Evolutionary conservation across 2,888 invertebrate species (phyloP), one percentile per base, ranked within the genome.

Genomic region (Yponomeuta sedellus): DNA sequence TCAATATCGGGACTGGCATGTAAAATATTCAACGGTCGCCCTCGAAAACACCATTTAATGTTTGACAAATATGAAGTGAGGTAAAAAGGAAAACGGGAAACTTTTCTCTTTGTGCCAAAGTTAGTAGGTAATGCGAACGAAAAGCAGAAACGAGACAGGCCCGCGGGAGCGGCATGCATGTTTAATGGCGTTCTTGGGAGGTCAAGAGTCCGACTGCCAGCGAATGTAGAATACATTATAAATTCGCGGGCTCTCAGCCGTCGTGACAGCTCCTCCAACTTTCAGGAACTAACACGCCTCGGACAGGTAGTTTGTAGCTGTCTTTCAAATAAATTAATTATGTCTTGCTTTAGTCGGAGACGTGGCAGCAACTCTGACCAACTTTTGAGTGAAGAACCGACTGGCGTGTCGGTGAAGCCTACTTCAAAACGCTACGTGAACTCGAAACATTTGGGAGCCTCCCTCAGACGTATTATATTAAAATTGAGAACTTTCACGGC

Each of bases 241-340:
- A 81, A 80, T 73, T 83, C 80, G 82, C 82, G 70, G 80, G 78
- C 77, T 78, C 77, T 79, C 75, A 68, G 70, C 74, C 74, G 76
- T 72, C 77, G 65, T 25, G 59, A 39, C 20, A 22, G 63, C 39
- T 20, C 19, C 62, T 78, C 78, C 73, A 85, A 86, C 77, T 86
- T 81, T 78, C 73, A 79, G 74, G 75, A 81, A 79, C 77, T 79
- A 83, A 82, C 82, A 77, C 80, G 75, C 75, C 76, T 78, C 76
- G 79, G 85, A 83, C 86, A 88, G 86, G 84, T 88, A 85, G 84
- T 89, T 88, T 85, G 87, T 86, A 83, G 81, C 85, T 86, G 85
- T 86, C 89, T 84, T 83, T 84, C 85, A 86, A 88, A 85, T 81
- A 87, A 89, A 88, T 88, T 88, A 89, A 88, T 88, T 87, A 83